These are phyloP conservation scores for Zaprionus gabonicus DNA, from an alignment of 1,140 invertebrate genomes.

Conservation along the genomic window DNA sequence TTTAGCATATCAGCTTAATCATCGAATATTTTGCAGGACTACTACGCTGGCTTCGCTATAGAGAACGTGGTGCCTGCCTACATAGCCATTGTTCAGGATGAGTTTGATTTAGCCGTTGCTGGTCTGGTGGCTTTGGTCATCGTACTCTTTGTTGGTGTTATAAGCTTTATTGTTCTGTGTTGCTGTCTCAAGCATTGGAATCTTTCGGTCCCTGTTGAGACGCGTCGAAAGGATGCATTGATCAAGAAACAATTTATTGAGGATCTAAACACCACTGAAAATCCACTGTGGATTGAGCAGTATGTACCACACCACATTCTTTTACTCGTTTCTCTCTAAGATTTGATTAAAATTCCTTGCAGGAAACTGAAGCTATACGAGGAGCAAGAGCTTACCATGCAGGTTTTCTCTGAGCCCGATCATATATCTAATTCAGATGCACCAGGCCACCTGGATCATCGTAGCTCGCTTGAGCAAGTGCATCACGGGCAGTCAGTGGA, in stretches of 20 bases:
- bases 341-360: slow-evolving; percentile 51
- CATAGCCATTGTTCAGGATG: slow-evolving; percentile 87
- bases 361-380: slow-evolving; percentile 95
- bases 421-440: slow-evolving; percentile 80
- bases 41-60: slow-evolving; percentile 89
- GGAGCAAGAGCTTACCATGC: slow-evolving; percentile 96
- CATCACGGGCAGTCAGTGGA: slow-evolving; percentile 85
- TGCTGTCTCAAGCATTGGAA: slow-evolving; percentile 93
- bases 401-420: slow-evolving; percentile 92
- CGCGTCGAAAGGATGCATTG: slow-evolving; percentile 89
- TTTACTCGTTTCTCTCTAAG: background rate
- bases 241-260: slow-evolving; percentile 93
- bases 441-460: slow-evolving; percentile 77
- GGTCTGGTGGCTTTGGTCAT: slow-evolving; percentile 94
- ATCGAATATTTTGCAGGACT: slow-evolving; percentile 59
- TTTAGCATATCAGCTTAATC: background rate
- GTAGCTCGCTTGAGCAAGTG: slow-evolving; percentile 84
- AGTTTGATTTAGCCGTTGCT: slow-evolving; percentile 93
- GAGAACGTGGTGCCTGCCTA: slow-evolving; percentile 91
- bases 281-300: slow-evolving; percentile 97
- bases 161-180: slow-evolving; percentile 94
- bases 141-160: slow-evolving; percentile 93
- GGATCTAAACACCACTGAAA: slow-evolving; percentile 94
- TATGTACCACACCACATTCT: slow-evolving; percentile 22
- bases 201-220: slow-evolving; percentile 86